These are phyloP conservation scores for Cerastoderma edule DNA, from an alignment of 2,888 invertebrate species.

Conservation along the genomic window DNA sequence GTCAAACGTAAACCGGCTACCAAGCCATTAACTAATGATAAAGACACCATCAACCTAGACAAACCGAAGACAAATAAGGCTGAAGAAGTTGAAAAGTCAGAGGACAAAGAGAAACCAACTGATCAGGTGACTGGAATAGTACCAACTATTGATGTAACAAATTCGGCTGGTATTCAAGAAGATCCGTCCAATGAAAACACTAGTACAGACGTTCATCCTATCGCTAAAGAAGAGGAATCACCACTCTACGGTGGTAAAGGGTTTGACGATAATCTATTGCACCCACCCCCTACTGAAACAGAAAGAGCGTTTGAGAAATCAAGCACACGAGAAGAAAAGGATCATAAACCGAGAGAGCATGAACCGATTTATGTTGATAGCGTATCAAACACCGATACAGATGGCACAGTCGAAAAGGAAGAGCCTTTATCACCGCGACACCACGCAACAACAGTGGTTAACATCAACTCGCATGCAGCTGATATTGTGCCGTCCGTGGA, in stretches of 20 bases:
- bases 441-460: background rate
- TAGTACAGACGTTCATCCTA: background rate
- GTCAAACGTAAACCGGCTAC: slow-evolving; percentile 5
- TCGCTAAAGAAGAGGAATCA: background rate
- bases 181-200: background rate
- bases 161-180: background rate
- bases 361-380: slow-evolving; percentile 6
- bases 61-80: background rate
- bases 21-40: background rate
- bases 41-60: too few relatives aligned
- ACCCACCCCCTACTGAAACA: background rate
- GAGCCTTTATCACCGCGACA: background rate
- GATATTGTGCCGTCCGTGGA: slow-evolving; percentile 51
- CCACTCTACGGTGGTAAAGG: background rate
- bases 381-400: slow-evolving; percentile 14
- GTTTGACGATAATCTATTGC: slow-evolving; percentile 8
- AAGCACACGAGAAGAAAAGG: background rate
- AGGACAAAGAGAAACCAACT: background rate
- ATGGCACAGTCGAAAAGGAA: background rate
- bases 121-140: background rate
- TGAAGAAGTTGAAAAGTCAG: background rate
- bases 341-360: background rate
- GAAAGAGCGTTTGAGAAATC: slow-evolving; percentile 2
- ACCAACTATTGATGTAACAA: background rate
- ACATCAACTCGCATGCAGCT: slow-evolving; percentile 36